Evolutionary conservation across 2,113 vertebrate genomes (phyloP), one percentile per base, ranked within the genome.

Genomic region (Peromyscus leucopus): DNA sequence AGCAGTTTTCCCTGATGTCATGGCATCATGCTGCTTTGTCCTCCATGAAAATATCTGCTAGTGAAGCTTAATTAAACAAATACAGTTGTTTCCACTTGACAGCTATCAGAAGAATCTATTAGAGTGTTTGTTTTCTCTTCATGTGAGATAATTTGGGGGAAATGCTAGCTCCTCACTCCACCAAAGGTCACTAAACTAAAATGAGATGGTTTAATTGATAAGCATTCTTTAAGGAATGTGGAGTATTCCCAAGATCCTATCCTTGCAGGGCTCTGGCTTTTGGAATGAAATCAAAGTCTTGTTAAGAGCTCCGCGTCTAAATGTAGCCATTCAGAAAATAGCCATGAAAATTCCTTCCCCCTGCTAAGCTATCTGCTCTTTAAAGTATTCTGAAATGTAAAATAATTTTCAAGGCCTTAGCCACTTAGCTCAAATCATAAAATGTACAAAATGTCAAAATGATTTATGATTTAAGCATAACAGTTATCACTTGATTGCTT

Each of bases 201-300:
- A 98, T 95, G 91, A 98, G 98, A 98, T 97, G 96, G 96, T 96
- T 96, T 96, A 93, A 94, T 96, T 93, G 98, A 98, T 98, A 98
- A 97, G 87, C 91, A 97, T 89, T 96, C 92, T 96, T 96, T 94
- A 92, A 94, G 97, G 97, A 97, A 98, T 97, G 97, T 94, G 75
- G 95, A 97, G 51, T 97, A 96, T 97, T 98, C 96, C 97, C 96
- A 97, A 97, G 97, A 98, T 97, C 72, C 97, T 97, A 97, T 98
- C 96, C 96, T 97, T 95, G 91, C 67, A 95, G 96, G 94, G 94
- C 95, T 98, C 94, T 94, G 93, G 95, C 96, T 94, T 97, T 98
- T 97, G 97, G 98, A 97, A 97, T 46, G 84, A 98, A 97, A 98
- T 98, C 97, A 98, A 98, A 98, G 97, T 94, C 91, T 93, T 95